Conservation (phyloP, 2,888 invertebrate species). For the Lacanobia oleracea region DNA sequence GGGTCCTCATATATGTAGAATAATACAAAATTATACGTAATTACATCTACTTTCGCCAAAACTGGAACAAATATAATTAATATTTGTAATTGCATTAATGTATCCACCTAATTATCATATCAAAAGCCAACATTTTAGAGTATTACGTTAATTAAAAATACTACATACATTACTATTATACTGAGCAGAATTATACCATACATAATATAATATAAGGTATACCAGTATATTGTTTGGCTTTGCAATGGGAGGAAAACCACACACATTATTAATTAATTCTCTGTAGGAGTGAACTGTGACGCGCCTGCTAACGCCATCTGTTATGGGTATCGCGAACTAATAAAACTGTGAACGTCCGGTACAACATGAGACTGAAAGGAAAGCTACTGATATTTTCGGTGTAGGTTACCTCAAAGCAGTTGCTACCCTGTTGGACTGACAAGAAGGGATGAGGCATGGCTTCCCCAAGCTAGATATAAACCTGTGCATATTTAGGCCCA, state of each 20-base stretch:
- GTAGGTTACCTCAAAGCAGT: neutral
- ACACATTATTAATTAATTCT: conserved; percentile 35
- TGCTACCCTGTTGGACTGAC: too few species aligned
- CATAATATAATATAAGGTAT: neutral
- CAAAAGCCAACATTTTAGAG: neutral
- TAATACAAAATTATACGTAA: neutral
- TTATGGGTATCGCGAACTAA: conserved; percentile 15
- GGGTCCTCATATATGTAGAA: too few species aligned
- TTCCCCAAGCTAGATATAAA: too few species aligned
- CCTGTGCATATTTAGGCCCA: too few species aligned
- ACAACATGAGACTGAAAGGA: neutral
- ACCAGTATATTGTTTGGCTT: conserved; percentile 18
- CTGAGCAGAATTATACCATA: neutral
- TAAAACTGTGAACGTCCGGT: neutral
- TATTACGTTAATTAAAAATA: neutral
- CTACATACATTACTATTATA: neutral
- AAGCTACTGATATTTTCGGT: neutral
- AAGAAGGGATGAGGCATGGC: too few species aligned
- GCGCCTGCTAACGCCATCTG: conserved; percentile 48
- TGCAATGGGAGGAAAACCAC: conserved; percentile 14
- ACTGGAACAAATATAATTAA: neutral
- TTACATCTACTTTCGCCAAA: neutral
- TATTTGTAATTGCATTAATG: neutral
- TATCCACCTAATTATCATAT: neutral
- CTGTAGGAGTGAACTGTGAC: neutral